Evolutionary conservation across 1,140 invertebrate species (phyloP), one percentile per base, ranked within the genome.

Genomic region (Atta colombica): DNA sequence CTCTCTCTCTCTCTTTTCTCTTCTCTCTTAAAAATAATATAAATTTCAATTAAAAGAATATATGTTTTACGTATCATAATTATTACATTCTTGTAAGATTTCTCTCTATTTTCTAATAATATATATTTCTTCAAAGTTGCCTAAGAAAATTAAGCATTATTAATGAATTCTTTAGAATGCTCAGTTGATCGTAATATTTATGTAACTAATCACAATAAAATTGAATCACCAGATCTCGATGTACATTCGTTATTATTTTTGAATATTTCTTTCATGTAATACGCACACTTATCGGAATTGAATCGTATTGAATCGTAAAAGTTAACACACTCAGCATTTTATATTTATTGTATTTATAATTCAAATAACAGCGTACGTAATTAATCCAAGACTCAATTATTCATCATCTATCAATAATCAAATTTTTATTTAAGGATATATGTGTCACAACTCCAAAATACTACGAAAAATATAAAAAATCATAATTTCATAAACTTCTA

Each of bases 141-240:
- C 1, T 74, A 74, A 14, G 2, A 74, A 74, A 68, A 55, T 61
- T 31, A 25, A 14, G 4, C 18, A 7, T 25, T n/a, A 7, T 45
- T n/a, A 10, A 25, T 28, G 28, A 61, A 12, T n/a, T n/a, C 8
- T 61, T 77, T 28, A 5, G 0, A 28, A 45, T 77, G 16, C 10
- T 77, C 16, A 45, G 16, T 3, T 25, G n/a, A 45, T 25, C 3
- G 7, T 2, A 35, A 60, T 45, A n/a, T 55, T 58, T n/a, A 39
- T 51, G 16, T 18, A 53, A 49, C 6, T 25, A 25, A 55, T 55
- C 18, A 18, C 4, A 39, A 78, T 49, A 72, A 82, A 82, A 58
- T 31, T 49, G 5, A 66, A 49, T 58, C 45, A 51, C 21, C 45
- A 49, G 16, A 31, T 4, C 14, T 78, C 28, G 1, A 21, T 12